phyloP scores from a whole-genome alignment of 2,888 invertebrate species.

The Drosophila mimica region DNA sequence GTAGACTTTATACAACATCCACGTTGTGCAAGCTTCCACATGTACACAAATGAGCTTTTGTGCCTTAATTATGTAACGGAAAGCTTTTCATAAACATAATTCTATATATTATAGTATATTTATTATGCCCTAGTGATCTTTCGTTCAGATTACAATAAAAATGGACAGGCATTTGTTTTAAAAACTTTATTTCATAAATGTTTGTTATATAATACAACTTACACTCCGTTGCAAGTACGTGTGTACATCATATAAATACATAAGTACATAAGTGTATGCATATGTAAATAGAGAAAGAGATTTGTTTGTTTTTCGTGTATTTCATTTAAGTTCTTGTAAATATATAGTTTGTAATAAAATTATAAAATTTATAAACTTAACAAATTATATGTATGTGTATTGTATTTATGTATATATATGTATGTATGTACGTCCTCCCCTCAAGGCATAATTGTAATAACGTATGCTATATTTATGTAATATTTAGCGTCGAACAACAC shows the following conservation, averaged over 20 bases:
- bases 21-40: not conserved
- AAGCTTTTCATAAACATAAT: not conserved
- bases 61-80: not conserved
- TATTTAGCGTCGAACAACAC: constrained; percentile 12
- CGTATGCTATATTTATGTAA: not conserved
- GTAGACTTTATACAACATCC: not conserved
- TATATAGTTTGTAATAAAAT: constrained; percentile 59
- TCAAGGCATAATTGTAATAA: constrained; percentile 9
- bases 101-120: not conserved
- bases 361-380: constrained; percentile 65
- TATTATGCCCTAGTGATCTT: not conserved
- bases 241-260: constrained; percentile 52
- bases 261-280: constrained; percentile 36
- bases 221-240: constrained; percentile 49
- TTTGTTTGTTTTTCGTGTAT: constrained; percentile 23
- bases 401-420: constrained; percentile 3
- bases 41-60: not conserved
- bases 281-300: constrained; percentile 38
- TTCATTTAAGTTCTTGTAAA: constrained; percentile 45
- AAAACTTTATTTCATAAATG: constrained; percentile 66
- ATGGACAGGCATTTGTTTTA: constrained; percentile 47
- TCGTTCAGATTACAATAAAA: not conserved
- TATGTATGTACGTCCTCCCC: constrained; percentile 2
- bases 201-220: constrained; percentile 64
- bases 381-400: constrained; percentile 45